Evolutionary conservation across 2,888 invertebrate genomes (phyloP).

Genomic region (Mythimna impura): DNA sequence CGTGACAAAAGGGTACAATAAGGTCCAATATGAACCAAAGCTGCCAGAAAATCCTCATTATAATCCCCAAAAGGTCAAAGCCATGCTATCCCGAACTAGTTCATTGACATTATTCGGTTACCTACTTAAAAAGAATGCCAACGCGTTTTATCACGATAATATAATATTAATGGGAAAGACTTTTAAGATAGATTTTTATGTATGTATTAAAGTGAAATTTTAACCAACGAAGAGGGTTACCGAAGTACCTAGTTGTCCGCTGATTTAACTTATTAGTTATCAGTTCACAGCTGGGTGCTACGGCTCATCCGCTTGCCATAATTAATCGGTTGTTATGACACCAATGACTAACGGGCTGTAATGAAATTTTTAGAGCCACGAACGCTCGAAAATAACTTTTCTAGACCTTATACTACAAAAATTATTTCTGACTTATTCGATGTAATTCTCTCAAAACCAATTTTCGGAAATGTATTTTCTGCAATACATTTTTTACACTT

Average conservation of each 20-base stretch:
- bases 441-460: constrained; percentile 29
- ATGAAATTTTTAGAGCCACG: constrained; percentile 2
- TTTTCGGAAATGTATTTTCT: constrained; percentile 45
- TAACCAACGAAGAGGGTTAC: too few species aligned
- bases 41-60: constrained; percentile 20
- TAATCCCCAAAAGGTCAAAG: constrained; percentile 20
- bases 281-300: constrained; percentile 7
- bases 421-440: constrained; percentile 21
- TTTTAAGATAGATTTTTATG: not conserved
- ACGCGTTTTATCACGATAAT: not conserved
- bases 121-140: not conserved
- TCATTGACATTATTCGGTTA: constrained; percentile 3
- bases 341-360: constrained; percentile 10
- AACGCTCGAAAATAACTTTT: not conserved
- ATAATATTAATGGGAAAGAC: not conserved
- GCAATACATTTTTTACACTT: constrained; percentile 33
- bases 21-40: constrained; percentile 18
- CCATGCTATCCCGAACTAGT: not conserved
- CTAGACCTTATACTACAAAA: constrained; percentile 7
- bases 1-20: constrained; percentile 22
- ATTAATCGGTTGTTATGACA: constrained; percentile 29
- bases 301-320: constrained; percentile 8
- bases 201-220: too few species aligned
- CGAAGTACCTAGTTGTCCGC: not conserved
- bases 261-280: constrained; percentile 26